Conservation (phyloP, 2,113 vertebrate genomes). For the Rhinoptilus africanus region DNA sequence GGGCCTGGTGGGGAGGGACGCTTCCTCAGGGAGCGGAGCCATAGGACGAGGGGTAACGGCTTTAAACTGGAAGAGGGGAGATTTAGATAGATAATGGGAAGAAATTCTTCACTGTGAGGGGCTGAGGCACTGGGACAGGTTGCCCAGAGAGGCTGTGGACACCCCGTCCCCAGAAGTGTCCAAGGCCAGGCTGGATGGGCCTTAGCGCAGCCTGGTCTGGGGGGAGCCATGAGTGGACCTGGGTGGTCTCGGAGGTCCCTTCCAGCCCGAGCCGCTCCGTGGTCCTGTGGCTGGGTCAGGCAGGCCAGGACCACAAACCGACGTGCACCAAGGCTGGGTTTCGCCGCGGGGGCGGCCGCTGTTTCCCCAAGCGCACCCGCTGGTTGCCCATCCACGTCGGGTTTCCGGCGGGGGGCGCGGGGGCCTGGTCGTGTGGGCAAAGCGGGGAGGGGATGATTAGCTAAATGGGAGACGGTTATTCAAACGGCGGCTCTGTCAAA, state of each 20-base stretch:
- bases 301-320: not conserved
- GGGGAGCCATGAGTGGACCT: too few species aligned
- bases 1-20: not conserved
- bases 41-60: not conserved
- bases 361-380: not conserved
- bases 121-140: not conserved
- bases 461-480: not conserved
- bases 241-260: too few species aligned
- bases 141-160: not conserved
- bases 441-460: not conserved
- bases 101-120: not conserved
- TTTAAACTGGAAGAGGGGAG: not conserved
- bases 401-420: not conserved
- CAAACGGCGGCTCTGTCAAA: too few species aligned
- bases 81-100: not conserved
- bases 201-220: not conserved
- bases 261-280: not conserved
- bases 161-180: not conserved
- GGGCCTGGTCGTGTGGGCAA: too few species aligned
- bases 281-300: not conserved
- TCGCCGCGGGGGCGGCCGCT: not conserved
- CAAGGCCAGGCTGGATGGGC: not conserved
- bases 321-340: fast-evolving
- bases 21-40: not conserved
- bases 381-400: not conserved